A percentile compares a stretch with the other conserved stretches of the same genome.
Conservation (phyloP, 2,797 vertebrate species). For the Euthynnus affinis region DNA sequence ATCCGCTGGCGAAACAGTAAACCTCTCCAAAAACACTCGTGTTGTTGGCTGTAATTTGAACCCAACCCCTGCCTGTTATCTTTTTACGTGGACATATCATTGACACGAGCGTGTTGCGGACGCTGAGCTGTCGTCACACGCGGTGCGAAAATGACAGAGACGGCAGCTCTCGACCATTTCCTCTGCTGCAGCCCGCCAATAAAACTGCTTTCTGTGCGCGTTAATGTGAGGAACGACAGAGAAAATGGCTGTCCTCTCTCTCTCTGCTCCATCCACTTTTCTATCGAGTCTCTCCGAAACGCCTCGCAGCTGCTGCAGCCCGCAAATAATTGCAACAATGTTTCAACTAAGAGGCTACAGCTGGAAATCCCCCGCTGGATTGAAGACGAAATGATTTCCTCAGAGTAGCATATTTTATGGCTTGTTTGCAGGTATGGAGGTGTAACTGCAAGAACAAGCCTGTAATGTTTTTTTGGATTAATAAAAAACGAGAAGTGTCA, state of each 20-base stretch:
- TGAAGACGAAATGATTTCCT: neutral
- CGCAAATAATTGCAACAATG: neutral
- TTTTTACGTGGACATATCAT: fast-evolving
- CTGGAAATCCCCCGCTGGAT: conserved; percentile 12
- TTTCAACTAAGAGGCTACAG: neutral
- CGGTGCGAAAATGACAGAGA: neutral
- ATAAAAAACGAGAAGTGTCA: neutral
- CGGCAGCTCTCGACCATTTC: conserved; percentile 71
- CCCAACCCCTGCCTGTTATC: neutral
- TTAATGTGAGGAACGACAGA: conserved; percentile 60
- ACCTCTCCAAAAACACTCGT: neutral
- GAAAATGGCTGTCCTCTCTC: conserved; percentile 83
- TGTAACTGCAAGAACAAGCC: neutral
- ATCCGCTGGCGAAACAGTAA: neutral
- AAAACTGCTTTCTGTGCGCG: conserved; percentile 57
- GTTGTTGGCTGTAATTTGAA: neutral
- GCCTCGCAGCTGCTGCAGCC: conserved; percentile 34
- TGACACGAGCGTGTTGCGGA: neutral
- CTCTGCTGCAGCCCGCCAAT: conserved; percentile 59
- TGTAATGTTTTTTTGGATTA: neutral
- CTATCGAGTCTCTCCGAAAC: conserved; percentile 12
- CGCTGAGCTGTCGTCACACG: neutral
- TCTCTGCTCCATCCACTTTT: conserved; percentile 48
- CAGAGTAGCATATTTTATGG: fast-evolving
- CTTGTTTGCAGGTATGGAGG: neutral